Base-by-base conservation (phyloP, 2,888 invertebrate species). In the Idaea straminata region DNA sequence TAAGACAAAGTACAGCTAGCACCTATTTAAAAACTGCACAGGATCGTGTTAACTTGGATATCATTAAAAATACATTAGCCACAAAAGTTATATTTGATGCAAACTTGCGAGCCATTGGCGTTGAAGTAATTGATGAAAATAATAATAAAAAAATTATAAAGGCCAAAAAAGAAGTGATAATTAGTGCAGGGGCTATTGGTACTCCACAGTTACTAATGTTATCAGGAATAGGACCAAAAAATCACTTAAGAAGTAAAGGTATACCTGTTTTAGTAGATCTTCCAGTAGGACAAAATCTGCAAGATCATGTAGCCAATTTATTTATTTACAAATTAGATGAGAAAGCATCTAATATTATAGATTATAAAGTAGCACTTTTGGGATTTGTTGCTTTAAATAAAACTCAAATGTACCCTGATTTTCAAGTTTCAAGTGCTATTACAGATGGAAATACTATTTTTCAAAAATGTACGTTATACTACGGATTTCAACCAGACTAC, bases 381-480 rank as follows among this genome's bases (percentile, higher is more conserved):
- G 83, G 81, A 0, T 77, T 81, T 80, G 59, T 95, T 94, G 5
- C 95, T 94, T 35, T 90, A 94, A 65, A 96, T 94, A 75, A 93
- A 93, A 65, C 82, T 65, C 91, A 94, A 10, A 82, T 86, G 59
- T 78, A 89, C 13, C 85, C 92, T 65, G 84, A 89, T 66, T 91
- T 88, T 74, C 74, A 81, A 66, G 71, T 74, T 2, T 60, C 81
- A 5, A 71, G 66, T 63, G 0, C 16, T 66, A 59, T 47, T 74
- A 4, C 63, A 69, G 16, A 66, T 69, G 47, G 13, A 13, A 6
- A 47, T 13, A 47, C 13, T 47, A 10, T 47, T 47, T 35, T 79
- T 78, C 47, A 47, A 47, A 47, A 4, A 47, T 47, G 47, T 47
- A 13, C 4, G 7, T 7, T 7, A 13, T 47, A 47, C 47, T 7